Evolutionary conservation across 2,113 vertebrate genomes (phyloP), one percentile per base, ranked within the genome.

Genomic region (Dolichotis patagonum): DNA sequence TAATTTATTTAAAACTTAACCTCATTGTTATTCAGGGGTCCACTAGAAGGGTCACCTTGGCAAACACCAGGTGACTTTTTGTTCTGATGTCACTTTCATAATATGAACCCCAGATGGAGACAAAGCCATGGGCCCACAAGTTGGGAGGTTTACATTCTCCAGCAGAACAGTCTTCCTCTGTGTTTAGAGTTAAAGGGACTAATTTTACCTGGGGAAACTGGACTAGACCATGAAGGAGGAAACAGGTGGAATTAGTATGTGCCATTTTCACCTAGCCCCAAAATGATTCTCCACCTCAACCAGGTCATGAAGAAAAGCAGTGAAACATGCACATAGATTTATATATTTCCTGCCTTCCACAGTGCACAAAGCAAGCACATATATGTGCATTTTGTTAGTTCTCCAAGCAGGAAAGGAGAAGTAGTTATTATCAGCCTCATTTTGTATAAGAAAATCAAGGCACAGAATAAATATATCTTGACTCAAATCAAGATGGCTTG

Each of bases 271-370:
- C 85, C 69, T 75, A 63, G 77, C 84, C 92, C 92, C 82, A 17
- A 86, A 96, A 96, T 84, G 77, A 20, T 77, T 96, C 71, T 97
- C 65, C 60, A 92, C 78, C 28, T 96, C 90, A 96, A 88, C 96
- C 96, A 95, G 96, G 94, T 88, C 97, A 97, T 28, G 54, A 97
- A 92, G 85, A 91, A 95, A 95, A 94, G 97, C 92, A 96, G 91
- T 63, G 77, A 69, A 96, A 75, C 65, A 83, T 75, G 88, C 94
- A 96, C 88, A 49, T 49, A 54, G 84, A 88, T 95, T 95, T 94
- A 63, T 94, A 90, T 63, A 97, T 71, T 63, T 96, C 56, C 46
- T 75, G 81, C 54, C 77, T 95, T 88, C 87, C 88, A 80, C 46
- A 35, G 87, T 83, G 43, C 63, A 54, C 56, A 46, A 35, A 90